These are phyloP conservation scores for Ennomos erosarius DNA, from an alignment of 2,888 invertebrate genomes.

Conservation along the genomic window DNA sequence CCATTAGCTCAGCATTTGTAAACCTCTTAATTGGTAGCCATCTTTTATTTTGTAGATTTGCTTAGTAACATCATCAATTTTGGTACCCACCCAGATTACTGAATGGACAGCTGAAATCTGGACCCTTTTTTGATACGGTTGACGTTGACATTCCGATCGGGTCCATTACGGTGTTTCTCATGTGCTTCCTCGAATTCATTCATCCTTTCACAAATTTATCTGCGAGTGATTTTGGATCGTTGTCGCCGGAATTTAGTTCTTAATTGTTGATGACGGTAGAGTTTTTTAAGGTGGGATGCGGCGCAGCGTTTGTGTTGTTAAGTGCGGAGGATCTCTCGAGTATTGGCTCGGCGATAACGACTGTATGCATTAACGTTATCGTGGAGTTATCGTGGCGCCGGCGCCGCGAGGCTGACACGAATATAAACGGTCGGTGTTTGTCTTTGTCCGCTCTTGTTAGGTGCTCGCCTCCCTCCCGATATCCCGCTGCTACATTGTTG, in stretches of 20 bases:
- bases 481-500: conserved; percentile 28
- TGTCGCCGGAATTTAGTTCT: conserved; percentile 54
- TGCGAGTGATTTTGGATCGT: conserved; percentile 37
- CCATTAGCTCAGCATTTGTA: conserved; percentile 30
- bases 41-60: conserved; percentile 38
- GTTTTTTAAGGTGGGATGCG: conserved; percentile 36
- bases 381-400: conserved; percentile 77
- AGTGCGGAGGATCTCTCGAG: conserved; percentile 52
- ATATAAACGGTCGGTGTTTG: conserved; percentile 67
- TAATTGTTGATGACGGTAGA: conserved; percentile 45
- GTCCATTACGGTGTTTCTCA: conserved; percentile 70
- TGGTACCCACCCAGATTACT: conserved; percentile 39
- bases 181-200: conserved; percentile 79
- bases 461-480: conserved; percentile 42
- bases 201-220: conserved; percentile 62
- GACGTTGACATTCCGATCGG: conserved; percentile 74
- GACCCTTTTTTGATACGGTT: conserved; percentile 66
- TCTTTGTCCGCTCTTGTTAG: conserved; percentile 58
- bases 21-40: conserved; percentile 37
- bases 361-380: conserved; percentile 81
- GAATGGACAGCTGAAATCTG: conserved; percentile 48
- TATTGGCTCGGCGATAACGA: conserved; percentile 67
- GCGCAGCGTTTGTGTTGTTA: conserved; percentile 52
- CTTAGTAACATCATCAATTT: conserved; percentile 36
- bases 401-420: conserved; percentile 68